Base-by-base conservation (phyloP, 2,113 vertebrate genomes). In the Psittacula cyanocephala region DNA sequence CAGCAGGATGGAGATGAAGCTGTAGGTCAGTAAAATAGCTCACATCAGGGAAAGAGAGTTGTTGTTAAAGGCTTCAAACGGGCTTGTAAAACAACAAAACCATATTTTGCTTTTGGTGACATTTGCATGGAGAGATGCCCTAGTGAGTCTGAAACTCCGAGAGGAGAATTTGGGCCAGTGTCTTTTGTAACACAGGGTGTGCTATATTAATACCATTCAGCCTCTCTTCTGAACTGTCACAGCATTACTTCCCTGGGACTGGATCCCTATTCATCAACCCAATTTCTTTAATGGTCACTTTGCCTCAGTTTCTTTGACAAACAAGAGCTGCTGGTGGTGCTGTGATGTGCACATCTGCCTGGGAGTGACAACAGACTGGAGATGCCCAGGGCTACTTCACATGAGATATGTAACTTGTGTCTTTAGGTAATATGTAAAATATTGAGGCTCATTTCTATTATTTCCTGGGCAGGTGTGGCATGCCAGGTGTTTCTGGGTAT, bases 111-210 rank as follows among this genome's bases (percentile, higher is more conserved):
- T 83, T 74, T 64, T 83, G 52, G 86, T 84, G 85, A 37, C 7
- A 7, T 89, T 65, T 88, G 49, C 53, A 24, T 55, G 31, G 29
- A 35, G 72, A 63, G 33, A 7, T 44, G 57, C 47, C 76, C 52
- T 41, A 16, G 90, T 72, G 64, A 86, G 75, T 74, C 18, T 89
- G 77, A 81, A 81, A 81, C 76, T 81, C 1, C 0, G n/a, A 78
- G 78, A 59, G 82, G 39, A 91, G 74, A 94, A 97, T 96, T 68
- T 71, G 88, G 95, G 92, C 52, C 93, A 92, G 43, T 62, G 77
- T 68, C 80, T 92, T 93, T 80, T 94, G 76, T 93, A 75, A 84
- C 44, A 49, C n/a, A 55, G 37, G 52, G 23, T 57, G 72, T 88
- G 65, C 77, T 93, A 20, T 81, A 84, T 95, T 92, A 86, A 44